A percentile compares a stretch with the other conserved stretches of the same genome.
Conservation (phyloP, 2,797 vertebrate genomes). For the Mallotus villosus region DNA sequence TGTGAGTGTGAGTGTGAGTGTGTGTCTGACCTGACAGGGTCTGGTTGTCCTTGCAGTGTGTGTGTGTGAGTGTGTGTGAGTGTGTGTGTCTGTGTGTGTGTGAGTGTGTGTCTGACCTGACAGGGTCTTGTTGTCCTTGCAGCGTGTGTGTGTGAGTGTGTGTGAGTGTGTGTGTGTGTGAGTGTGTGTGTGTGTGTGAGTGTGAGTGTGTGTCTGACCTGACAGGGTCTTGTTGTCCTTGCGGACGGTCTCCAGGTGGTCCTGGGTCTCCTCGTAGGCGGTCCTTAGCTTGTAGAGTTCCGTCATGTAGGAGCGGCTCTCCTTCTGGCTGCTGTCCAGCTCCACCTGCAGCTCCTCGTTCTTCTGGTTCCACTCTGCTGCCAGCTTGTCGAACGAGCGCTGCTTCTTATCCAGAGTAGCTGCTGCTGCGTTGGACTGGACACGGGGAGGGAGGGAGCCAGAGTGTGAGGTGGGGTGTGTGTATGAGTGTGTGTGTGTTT, state of each 20-base stretch:
- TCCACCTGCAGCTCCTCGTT: slow-evolving; percentile 74
- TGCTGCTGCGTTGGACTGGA: slow-evolving; percentile 71
- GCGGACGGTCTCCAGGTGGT: slow-evolving; percentile 69
- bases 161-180: neutral
- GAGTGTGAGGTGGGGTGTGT: neutral
- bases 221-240: slow-evolving; percentile 68
- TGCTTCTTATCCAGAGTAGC: slow-evolving; percentile 78
- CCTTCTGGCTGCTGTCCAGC: slow-evolving; percentile 72
- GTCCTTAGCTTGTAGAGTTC: slow-evolving; percentile 78
- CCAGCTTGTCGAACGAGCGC: slow-evolving; percentile 73
- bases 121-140: slow-evolving; percentile 53
- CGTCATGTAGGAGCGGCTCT: slow-evolving; percentile 69
- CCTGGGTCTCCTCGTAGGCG: slow-evolving; percentile 65
- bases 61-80: neutral
- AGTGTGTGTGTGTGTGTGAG: neutral
- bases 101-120: slow-evolving; percentile 29
- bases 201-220: slow-evolving; percentile 40
- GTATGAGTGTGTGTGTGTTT: slow-evolving; percentile 1
- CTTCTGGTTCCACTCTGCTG: slow-evolving; percentile 74
- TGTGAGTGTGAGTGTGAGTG: neutral
- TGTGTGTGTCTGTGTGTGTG: neutral
- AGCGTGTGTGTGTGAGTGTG: neutral
- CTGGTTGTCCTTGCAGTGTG: slow-evolving; percentile 50
- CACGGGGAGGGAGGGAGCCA: neutral
- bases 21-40: slow-evolving; percentile 37